Evolutionary conservation across 1,140 invertebrate species (phyloP), one percentile per base, ranked within the genome.

Genomic region (Drosophila prosaltans): DNA sequence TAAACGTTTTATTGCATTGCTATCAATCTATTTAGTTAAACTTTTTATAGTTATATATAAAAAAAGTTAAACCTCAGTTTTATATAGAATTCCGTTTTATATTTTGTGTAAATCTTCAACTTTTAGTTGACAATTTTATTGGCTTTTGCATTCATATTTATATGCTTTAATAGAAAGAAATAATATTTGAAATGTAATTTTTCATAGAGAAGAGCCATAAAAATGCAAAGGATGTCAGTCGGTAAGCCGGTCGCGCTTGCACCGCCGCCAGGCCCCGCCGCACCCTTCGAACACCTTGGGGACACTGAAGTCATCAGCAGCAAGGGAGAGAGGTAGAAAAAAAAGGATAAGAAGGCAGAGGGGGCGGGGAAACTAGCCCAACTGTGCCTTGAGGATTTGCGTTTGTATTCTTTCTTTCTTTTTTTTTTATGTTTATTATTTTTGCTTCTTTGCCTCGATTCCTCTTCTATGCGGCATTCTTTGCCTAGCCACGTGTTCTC

Each of bases 391-490:
- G 45, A 79, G 77, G 77, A 79, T 79, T 79, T 79, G 69, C 74
- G 45, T 51, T 51, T 51, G 45, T 51, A 51, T 51, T 41, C 69
- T 16, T 16, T 16, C 16, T 24, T 48, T 8, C 2, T n/a, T 60
- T 72, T n/a, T 60, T 72, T 79, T 79, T 79, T 79, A 79, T 79
- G 77, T 79, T 79, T 79, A 77, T 76, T 79, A 79, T 79, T 79
- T 69, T 65, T 51, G 45, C 45, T 26, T 51, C 45, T 51, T 51
- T n/a, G 32, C 32, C 1, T 36, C n/a, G n/a, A 4, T n/a, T 65
- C 57, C 68, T 28, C 67, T 43, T 28, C 67, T 43, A 68, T 65
- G 61, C 64, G 26, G 43, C 26, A 48, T 63, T 63, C 30, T 41
- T 66, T 36, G 62, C 30, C 30, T 16, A 26, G 74, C 69, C 76